Percentiles rank a stretch among this genome's conserved stretches.
These are phyloP conservation scores for Rhagonycha lutea DNA, from an alignment of 2,888 invertebrate species.

Conservation along the genomic window DNA sequence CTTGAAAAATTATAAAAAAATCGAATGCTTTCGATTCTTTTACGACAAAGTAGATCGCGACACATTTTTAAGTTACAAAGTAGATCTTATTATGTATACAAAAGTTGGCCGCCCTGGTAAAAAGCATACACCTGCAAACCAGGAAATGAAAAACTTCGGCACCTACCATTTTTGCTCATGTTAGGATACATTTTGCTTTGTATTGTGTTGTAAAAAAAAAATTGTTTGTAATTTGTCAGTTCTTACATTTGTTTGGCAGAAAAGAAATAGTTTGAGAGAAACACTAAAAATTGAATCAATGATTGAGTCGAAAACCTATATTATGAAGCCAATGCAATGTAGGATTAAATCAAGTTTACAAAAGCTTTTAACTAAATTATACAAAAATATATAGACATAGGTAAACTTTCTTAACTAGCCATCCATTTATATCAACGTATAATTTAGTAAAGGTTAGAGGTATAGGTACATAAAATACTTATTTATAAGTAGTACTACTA, in stretches of 20 bases:
- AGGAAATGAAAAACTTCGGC: too few species aligned
- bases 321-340: neutral
- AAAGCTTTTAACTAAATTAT: neutral
- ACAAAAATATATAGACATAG: neutral
- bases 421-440: neutral
- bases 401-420: neutral
- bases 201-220: too few species aligned
- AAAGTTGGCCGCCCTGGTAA: too few species aligned
- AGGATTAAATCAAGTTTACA: neutral
- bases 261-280: neutral
- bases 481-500: neutral
- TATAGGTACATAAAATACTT: neutral
- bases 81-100: too few species aligned
- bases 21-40: too few species aligned
- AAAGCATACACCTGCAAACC: too few species aligned
- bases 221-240: neutral
- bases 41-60: too few species aligned
- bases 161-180: too few species aligned
- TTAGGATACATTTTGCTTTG: too few species aligned
- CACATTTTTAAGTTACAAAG: too few species aligned
- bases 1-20: too few species aligned
- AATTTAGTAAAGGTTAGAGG: neutral
- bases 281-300: neutral
- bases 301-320: neutral
- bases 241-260: neutral